phyloP scores from a whole-genome alignment of 2,797 vertebrate genomes.

The Oreortyx pictus region DNA sequence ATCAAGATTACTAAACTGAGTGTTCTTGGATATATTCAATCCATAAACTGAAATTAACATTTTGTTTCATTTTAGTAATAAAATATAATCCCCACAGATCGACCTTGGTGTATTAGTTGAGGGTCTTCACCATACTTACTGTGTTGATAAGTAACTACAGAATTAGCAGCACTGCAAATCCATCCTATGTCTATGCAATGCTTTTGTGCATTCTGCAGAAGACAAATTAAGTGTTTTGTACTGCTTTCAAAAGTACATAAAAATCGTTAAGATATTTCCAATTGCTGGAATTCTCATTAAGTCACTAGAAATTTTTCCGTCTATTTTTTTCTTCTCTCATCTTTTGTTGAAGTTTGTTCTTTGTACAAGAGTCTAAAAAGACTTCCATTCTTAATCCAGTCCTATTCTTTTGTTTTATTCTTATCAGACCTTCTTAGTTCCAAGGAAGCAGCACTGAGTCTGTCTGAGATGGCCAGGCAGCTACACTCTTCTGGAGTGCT shows the following conservation, averaged over 20 bases:
- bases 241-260: background rate
- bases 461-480: background rate
- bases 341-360: background rate
- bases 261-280: background rate
- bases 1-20: background rate
- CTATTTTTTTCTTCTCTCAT: background rate
- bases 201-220: background rate
- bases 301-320: background rate
- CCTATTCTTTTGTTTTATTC: background rate
- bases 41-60: background rate
- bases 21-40: background rate
- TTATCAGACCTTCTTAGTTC: background rate
- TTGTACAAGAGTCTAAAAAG: background rate
- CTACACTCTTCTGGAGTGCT: background rate
- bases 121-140: background rate
- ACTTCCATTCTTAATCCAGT: background rate
- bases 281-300: background rate
- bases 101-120: background rate
- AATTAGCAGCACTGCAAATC: background rate
- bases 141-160: background rate
- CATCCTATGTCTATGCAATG: background rate
- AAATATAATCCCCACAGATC: background rate
- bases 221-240: background rate
- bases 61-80: background rate
- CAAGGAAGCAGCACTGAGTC: background rate